Percentiles rank a stretch among this genome's conserved stretches.
phyloP scores from a whole-genome alignment of 1,140 invertebrate species.

The Zophobas morio region DNA sequence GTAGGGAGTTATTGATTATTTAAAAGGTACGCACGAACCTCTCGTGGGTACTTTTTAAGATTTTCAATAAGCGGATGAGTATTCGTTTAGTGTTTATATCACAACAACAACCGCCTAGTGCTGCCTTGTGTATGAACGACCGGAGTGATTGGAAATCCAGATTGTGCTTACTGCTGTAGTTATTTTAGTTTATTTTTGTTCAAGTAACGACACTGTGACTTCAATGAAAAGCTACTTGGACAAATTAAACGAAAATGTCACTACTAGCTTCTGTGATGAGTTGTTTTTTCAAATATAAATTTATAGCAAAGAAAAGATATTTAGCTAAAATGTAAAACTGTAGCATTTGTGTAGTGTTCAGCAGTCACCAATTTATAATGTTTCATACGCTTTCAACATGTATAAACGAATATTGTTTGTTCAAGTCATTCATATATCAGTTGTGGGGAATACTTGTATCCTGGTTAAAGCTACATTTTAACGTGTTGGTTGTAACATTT shows the following conservation, averaged over 20 bases:
- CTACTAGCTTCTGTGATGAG: constrained; percentile 63
- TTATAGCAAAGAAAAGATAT: constrained; percentile 53
- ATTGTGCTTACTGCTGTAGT: constrained; percentile 54
- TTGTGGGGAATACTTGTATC: constrained; percentile 32
- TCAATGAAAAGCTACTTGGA: not conserved
- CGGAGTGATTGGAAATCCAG: constrained; percentile 46
- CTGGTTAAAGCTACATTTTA: constrained; percentile 46
- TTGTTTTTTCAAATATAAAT: constrained; percentile 57
- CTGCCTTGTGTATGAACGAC: constrained; percentile 56
- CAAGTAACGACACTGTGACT: constrained; percentile 13
- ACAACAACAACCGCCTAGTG: constrained; percentile 51
- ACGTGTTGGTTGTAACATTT: constrained; percentile 42
- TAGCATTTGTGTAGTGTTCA: constrained; percentile 59
- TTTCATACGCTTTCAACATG: constrained; percentile 55
- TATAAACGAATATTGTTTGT: constrained; percentile 38
- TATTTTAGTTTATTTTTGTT: constrained; percentile 49
- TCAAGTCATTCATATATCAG: constrained; percentile 18
- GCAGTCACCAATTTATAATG: constrained; percentile 56
- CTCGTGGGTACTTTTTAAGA: constrained; percentile 5
- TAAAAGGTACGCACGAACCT: constrained; percentile 17
- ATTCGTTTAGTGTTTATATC: constrained; percentile 41
- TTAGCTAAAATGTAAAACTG: constrained; percentile 53
- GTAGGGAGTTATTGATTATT: constrained; percentile 32
- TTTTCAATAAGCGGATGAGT: constrained; percentile 28
- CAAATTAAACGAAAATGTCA: constrained; percentile 48